Evolutionary conservation across 1,140 invertebrate genomes (phyloP).

Genomic region (Dendroctonus valens): DNA sequence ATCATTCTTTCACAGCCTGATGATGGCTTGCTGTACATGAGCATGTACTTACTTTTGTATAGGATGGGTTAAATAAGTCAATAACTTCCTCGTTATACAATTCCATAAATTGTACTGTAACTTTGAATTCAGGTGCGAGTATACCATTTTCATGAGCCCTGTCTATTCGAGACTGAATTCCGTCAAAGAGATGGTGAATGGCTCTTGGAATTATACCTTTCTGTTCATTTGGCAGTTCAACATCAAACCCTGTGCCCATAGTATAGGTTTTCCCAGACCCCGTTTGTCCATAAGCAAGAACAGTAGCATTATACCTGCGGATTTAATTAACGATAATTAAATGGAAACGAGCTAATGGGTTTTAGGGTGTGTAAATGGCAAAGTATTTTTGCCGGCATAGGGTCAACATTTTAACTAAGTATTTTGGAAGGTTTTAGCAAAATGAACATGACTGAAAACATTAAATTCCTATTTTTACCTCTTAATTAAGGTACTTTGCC

Average conservation of each 20-base stretch:
- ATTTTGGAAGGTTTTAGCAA: too few species aligned
- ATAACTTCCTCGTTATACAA: slow-evolving; percentile 96
- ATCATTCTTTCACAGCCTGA: too few species aligned
- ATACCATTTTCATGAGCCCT: slow-evolving; percentile 59
- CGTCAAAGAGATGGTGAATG: slow-evolving; percentile 84
- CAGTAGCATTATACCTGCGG: slow-evolving; percentile 83
- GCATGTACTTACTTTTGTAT: slow-evolving; percentile 57
- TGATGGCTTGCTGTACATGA: too few species aligned
- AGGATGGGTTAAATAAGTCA: slow-evolving; percentile 80
- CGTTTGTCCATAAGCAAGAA: slow-evolving; percentile 96
- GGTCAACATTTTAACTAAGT: too few species aligned
- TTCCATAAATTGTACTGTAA: slow-evolving; percentile 88
- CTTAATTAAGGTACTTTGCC: too few species aligned
- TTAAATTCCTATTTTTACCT: too few species aligned
- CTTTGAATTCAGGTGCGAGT: slow-evolving; percentile 72
- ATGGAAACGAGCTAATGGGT: too few species aligned
- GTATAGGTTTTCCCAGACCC: slow-evolving; percentile 98
- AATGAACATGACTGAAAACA: too few species aligned
- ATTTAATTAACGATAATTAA: too few species aligned
- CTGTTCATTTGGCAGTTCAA: slow-evolving; percentile 68
- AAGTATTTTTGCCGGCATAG: too few species aligned
- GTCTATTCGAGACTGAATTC: slow-evolving; percentile 68
- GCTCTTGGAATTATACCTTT: slow-evolving; percentile 93
- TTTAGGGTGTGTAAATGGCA: too few species aligned
- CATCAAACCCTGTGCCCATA: slow-evolving; percentile 97